These are phyloP conservation scores for Sarcophaga variegata DNA, from an alignment of 2,888 invertebrate genomes.

Conservation along the genomic window DNA sequence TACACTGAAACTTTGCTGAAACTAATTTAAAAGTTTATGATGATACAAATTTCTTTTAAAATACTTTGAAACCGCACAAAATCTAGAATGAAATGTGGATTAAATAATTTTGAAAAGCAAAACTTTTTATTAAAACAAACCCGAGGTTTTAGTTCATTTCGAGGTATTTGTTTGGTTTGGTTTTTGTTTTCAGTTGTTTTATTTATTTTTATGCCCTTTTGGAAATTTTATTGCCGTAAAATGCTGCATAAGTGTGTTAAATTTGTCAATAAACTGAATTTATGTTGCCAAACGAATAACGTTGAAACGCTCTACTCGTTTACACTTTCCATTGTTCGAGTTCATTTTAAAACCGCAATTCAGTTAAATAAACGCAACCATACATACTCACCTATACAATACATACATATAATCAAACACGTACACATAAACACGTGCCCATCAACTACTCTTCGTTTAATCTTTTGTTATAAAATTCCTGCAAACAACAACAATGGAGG, in stretches of 20 bases:
- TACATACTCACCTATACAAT: neutral
- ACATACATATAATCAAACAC: constrained; percentile 4
- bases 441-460: constrained; percentile 42
- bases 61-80: neutral
- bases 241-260: constrained; percentile 34
- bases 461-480: constrained; percentile 34
- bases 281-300: constrained; percentile 24
- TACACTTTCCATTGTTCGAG: constrained; percentile 6
- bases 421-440: neutral
- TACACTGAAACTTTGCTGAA: neutral
- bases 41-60: no score
- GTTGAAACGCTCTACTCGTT: constrained; percentile 6
- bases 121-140: neutral
- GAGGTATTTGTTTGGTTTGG: neutral
- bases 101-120: constrained; percentile 1
- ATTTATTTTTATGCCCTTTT: constrained; percentile 19
- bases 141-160: neutral
- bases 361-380: neutral
- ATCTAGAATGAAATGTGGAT: neutral
- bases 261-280: constrained; percentile 36
- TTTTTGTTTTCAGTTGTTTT: neutral
- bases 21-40: neutral
- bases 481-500: no score
- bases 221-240: constrained; percentile 32
- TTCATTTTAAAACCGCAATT: constrained; percentile 39